Percentiles rank a stretch among this genome's conserved stretches.
Evolutionary conservation across 2,888 invertebrate species (phyloP).

Genomic region (Habroteleia sp.): DNA sequence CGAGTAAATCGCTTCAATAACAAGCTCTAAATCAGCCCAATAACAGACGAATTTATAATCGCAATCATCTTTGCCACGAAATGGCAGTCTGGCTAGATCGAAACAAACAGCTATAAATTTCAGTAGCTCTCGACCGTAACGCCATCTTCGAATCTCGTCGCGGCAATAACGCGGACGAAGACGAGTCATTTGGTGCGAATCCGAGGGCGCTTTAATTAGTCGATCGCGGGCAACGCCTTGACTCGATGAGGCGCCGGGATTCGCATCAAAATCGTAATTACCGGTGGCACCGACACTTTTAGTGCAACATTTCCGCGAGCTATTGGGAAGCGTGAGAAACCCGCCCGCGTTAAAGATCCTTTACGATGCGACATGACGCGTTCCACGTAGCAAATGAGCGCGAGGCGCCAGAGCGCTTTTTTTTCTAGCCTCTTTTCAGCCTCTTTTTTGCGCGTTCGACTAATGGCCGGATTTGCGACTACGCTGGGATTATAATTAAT

Average conservation of each 20-base stretch:
- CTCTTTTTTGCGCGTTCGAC: slow-evolving; percentile 9
- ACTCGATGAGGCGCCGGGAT: slow-evolving; percentile 46
- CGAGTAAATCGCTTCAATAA: too few species aligned
- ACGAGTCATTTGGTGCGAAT: slow-evolving; percentile 36
- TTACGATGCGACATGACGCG: slow-evolving; percentile 74
- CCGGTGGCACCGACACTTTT: slow-evolving; percentile 57
- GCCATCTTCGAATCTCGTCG: slow-evolving; percentile 13
- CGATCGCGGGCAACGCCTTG: slow-evolving; percentile 23
- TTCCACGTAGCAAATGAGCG: slow-evolving; percentile 64
- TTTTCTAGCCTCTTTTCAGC: slow-evolving; percentile 3
- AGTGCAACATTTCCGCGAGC: slow-evolving; percentile 39
- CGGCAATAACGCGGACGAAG: slow-evolving; percentile 37
- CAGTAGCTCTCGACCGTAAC: slow-evolving; percentile 20
- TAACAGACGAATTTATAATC: slow-evolving; percentile 13
- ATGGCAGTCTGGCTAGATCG: slow-evolving; percentile 8
- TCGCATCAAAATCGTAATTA: slow-evolving; percentile 59
- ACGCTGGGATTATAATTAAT: slow-evolving; percentile 44
- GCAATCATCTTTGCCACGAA: background rate
- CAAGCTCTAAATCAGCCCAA: too few species aligned
- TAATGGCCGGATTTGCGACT: slow-evolving; percentile 50
- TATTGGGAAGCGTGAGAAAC: slow-evolving; percentile 34
- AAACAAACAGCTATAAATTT: slow-evolving; percentile 30
- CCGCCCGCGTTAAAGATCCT: slow-evolving; percentile 38
- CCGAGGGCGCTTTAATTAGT: slow-evolving; percentile 41
- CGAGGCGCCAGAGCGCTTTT: slow-evolving; percentile 26